Conservation (phyloP, 2,113 vertebrate species). For the Numida meleagris region DNA sequence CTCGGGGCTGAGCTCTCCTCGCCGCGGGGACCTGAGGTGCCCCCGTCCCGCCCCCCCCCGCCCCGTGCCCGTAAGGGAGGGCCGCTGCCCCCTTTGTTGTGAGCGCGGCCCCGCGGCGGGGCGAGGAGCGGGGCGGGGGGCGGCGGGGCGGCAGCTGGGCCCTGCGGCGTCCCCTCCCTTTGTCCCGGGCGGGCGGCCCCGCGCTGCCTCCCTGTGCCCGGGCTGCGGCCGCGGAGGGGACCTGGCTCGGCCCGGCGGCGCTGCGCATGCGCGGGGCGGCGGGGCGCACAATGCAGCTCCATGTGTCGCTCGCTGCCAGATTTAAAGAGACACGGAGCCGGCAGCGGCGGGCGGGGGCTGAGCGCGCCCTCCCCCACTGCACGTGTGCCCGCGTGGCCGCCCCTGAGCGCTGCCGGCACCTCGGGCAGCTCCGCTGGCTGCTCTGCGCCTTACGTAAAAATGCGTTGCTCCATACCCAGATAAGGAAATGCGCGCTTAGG, state of each 20-base stretch:
- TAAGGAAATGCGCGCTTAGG: background rate
- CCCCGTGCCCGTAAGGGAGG: too few species aligned
- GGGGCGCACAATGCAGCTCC: background rate
- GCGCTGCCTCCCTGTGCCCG: background rate
- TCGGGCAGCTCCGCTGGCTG: background rate
- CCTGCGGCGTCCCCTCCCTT: too few species aligned
- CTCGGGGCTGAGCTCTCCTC: too few species aligned
- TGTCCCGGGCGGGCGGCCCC: background rate
- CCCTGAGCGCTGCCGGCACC: background rate
- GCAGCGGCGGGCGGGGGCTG: too few species aligned
- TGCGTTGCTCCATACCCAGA: background rate
- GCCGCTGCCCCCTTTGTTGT: too few species aligned
- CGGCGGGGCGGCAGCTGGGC: too few species aligned
- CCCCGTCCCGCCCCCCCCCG: background rate
- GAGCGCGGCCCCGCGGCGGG: background rate
- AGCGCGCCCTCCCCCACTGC: background rate
- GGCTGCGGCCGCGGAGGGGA: constrained; percentile 1
- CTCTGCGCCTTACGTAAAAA: background rate
- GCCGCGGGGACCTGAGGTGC: background rate
- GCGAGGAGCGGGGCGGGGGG: background rate
- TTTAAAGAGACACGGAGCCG: background rate
- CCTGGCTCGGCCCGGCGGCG: background rate
- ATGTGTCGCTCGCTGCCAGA: background rate
- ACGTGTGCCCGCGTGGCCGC: background rate
- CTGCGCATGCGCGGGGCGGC: background rate